Conservation (phyloP, 2,113 vertebrate genomes). For the Cacatua alba region DNA sequence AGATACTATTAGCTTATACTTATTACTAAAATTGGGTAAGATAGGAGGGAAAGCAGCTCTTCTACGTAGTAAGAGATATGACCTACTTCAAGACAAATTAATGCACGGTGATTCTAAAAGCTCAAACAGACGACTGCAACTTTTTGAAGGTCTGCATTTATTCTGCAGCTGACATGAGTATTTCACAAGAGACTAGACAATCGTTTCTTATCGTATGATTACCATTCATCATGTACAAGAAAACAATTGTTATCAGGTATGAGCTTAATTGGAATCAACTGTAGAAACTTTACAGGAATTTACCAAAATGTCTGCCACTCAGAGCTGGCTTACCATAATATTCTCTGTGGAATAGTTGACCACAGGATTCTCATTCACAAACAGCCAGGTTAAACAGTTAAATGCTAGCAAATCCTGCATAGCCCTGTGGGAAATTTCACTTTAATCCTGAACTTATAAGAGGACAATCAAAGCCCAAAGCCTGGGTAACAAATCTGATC, state of each 20-base stretch:
- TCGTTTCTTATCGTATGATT: slow-evolving; percentile 66
- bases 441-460: slow-evolving; percentile 99
- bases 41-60: slow-evolving; percentile 36
- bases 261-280: slow-evolving; percentile 83
- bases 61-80: slow-evolving; percentile 4
- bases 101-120: slow-evolving; percentile 45
- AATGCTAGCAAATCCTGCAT: slow-evolving; percentile 98
- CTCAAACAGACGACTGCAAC: not conserved
- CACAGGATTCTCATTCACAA: slow-evolving; percentile 89
- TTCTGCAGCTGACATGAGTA: slow-evolving; percentile 54
- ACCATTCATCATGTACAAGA: slow-evolving; percentile 64
- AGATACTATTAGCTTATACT: slow-evolving; percentile 29
- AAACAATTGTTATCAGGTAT: slow-evolving; percentile 73
- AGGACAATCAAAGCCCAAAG: slow-evolving; percentile 99
- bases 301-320: slow-evolving; percentile 80
- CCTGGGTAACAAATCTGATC: slow-evolving; percentile 99
- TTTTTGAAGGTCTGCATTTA: slow-evolving; percentile 66
- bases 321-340: slow-evolving; percentile 83
- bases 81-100: slow-evolving; percentile 59
- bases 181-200: slow-evolving; percentile 59
- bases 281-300: slow-evolving; percentile 75
- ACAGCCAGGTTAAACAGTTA: slow-evolving; percentile 99
- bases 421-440: slow-evolving; percentile 99
- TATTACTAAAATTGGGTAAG: slow-evolving; percentile 32
- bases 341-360: slow-evolving; percentile 91